Evolutionary conservation across 2,888 invertebrate genomes (phyloP), one percentile per base, ranked within the genome.

Genomic region (Timandra comae): DNA sequence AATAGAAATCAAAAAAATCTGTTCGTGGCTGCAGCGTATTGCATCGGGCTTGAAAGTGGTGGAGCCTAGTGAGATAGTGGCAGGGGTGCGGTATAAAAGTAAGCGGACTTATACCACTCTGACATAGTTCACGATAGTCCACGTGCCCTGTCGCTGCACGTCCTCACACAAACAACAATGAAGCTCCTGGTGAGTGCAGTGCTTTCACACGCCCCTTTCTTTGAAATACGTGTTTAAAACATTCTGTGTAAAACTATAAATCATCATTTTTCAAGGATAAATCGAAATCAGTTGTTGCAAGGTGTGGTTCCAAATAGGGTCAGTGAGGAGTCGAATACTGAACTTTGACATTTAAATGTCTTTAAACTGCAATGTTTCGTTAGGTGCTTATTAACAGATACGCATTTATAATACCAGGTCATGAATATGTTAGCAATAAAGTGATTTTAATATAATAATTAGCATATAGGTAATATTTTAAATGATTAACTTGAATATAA

Each of bases 71-170:
- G 60, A 50, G 60, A 56, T 57, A 63, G 78, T 82, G 85, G 85
- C 85, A 84, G 85, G 85, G 85, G 85, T 82, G 82, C 52, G 65
- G 80, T 85, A 85, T 85, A 85, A 78, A 85, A 84, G 81, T 67
- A 63, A 69, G 70, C 78, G 81, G 56, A 52, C 65, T 64, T 68
- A 75, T 75, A 81, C 81, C 78, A 78, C 79, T 73, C 74, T 72
- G 75, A 76, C 84, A 84, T 77, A 85, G 82, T 84, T 80, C 73
- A 73, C 73, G 65, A 65, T 52, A 62, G 63, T 58, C 55, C 69
- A 77, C 78, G 80, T 80, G 75, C 71, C 63, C 67, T 49, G 52
- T 56, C 71, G 63, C 66, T 63, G 72, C 72, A 72, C 70, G 68
- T 59, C 55, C 45, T 53, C 64, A 62, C 55, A 62, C 51, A 64